These are phyloP conservation scores for Dolichotis patagonum DNA, from an alignment of 2,113 vertebrate species.

Conservation along the genomic window DNA sequence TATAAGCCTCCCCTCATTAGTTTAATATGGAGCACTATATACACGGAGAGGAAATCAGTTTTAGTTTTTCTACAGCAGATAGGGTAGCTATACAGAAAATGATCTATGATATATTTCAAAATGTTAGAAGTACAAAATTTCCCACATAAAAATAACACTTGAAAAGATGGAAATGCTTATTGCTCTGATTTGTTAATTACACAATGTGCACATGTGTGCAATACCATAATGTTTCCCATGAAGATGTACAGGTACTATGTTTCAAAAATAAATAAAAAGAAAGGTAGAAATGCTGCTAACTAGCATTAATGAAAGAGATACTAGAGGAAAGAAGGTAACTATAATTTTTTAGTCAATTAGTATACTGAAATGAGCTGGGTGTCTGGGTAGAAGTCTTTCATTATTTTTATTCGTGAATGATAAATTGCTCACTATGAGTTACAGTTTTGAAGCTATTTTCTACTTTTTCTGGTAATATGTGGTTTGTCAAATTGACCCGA, in stretches of 20 bases:
- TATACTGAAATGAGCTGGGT: not conserved
- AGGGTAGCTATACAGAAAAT: not conserved
- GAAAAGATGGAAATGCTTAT: not conserved
- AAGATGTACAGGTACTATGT: not conserved
- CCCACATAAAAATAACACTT: not conserved
- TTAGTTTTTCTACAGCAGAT: not conserved
- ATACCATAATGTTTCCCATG: not conserved
- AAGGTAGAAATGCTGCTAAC: not conserved
- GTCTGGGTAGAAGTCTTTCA: not conserved
- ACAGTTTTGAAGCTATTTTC: conserved; percentile 50
- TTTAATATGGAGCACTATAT: not conserved
- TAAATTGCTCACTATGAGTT: not conserved
- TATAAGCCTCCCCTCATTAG: not conserved
- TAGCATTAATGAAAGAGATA: not conserved
- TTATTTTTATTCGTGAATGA: not conserved
- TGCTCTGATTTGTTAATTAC: not conserved
- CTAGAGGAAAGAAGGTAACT: not conserved
- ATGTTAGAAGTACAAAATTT: not conserved
- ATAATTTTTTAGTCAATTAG: not conserved
- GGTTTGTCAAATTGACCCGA: conserved; percentile 56
- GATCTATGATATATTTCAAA: not conserved
- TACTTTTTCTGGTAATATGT: conserved; percentile 17
- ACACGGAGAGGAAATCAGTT: not conserved
- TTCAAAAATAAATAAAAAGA: not conserved
- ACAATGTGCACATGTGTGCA: not conserved